Conservation (phyloP, 2,797 vertebrate species). For the Myoxocephalus aenaeus region DNA sequence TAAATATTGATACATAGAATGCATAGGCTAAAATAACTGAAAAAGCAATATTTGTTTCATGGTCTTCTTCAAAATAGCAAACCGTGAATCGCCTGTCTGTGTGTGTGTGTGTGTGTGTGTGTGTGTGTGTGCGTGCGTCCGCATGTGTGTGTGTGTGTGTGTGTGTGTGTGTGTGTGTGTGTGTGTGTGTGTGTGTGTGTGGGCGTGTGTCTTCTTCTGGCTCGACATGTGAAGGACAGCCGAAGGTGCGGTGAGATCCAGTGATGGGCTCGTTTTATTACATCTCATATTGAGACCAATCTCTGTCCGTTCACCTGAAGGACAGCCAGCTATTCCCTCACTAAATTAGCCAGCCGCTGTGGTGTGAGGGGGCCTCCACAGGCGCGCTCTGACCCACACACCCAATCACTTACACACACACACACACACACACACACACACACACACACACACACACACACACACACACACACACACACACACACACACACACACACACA, state of each 20-base stretch:
- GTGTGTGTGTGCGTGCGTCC: conserved; percentile 16
- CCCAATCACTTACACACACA: conserved; percentile 34
- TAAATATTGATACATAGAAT: conserved; percentile 17
- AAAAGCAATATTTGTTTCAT: conserved; percentile 15
- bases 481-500: background rate
- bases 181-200: conserved; percentile 33
- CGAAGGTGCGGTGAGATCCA: conserved; percentile 74
- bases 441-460: conserved; percentile 24
- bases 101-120: conserved; percentile 22
- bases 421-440: conserved; percentile 19
- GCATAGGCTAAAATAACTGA: background rate
- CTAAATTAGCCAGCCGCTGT: conserved; percentile 80
- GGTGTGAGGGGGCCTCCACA: conserved; percentile 67
- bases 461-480: conserved; percentile 4
- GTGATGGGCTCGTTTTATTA: conserved; percentile 83
- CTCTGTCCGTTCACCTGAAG: conserved; percentile 83
- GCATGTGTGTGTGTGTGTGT: conserved; percentile 24
- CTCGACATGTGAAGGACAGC: conserved; percentile 80
- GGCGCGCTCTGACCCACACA: conserved; percentile 12
- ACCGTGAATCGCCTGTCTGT: conserved; percentile 23
- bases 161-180: conserved; percentile 18
- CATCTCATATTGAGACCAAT: conserved; percentile 86
- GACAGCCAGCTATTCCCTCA: conserved; percentile 83
- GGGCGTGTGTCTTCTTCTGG: conserved; percentile 41
- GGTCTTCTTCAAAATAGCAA: conserved; percentile 17